Conservation (phyloP, 2,888 invertebrate genomes). For the Polydrusus cervinus region DNA sequence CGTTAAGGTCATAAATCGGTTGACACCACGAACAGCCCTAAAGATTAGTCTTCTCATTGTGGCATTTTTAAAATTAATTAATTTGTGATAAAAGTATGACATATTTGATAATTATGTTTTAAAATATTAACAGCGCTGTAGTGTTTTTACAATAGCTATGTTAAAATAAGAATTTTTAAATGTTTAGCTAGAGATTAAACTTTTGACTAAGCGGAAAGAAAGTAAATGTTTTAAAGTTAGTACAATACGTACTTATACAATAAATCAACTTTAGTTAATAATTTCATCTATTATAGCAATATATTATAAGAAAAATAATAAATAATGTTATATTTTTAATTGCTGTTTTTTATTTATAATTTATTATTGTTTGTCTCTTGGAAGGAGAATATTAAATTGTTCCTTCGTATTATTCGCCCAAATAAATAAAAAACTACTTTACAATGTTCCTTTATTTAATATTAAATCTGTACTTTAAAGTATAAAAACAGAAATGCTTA, state of each 20-base stretch:
- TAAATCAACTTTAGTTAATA: slow-evolving; percentile 42
- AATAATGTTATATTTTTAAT: slow-evolving; percentile 48
- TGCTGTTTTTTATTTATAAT: slow-evolving; percentile 6
- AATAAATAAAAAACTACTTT: background rate
- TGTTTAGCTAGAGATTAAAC: slow-evolving; percentile 31
- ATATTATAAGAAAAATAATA: slow-evolving; percentile 40
- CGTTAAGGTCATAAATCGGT: too few relatives aligned
- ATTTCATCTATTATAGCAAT: slow-evolving; percentile 45
- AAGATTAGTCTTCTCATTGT: too few relatives aligned
- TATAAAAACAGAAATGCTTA: too few relatives aligned
- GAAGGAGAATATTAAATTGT: too few relatives aligned
- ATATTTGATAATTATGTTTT: too few relatives aligned
- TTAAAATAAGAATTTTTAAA: slow-evolving; percentile 18
- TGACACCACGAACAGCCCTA: too few relatives aligned
- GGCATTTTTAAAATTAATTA: too few relatives aligned
- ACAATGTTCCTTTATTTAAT: slow-evolving; percentile 1
- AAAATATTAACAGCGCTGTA: too few relatives aligned
- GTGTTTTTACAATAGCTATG: background rate
- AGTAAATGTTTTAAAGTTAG: slow-evolving; percentile 31
- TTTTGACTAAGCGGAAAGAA: slow-evolving; percentile 27
- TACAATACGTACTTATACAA: slow-evolving; percentile 40
- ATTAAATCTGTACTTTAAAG: background rate
- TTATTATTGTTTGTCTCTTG: too few relatives aligned
- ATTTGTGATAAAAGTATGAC: too few relatives aligned
- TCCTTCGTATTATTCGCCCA: too few relatives aligned